phyloP scores from a whole-genome alignment of 2,797 vertebrate genomes.

The Mionectes olivaceus region DNA sequence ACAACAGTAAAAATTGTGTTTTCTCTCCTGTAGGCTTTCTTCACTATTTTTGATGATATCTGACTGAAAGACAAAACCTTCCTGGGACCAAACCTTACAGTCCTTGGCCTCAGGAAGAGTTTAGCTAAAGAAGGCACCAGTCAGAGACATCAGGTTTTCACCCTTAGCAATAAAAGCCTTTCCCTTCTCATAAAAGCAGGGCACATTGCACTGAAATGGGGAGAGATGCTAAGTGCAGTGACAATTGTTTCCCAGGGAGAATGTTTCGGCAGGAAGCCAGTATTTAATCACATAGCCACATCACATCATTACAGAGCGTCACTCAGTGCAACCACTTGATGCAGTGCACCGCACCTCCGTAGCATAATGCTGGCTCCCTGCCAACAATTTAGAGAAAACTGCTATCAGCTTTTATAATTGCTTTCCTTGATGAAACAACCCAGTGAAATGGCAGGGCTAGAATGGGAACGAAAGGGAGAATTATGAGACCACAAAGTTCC shows the following conservation, averaged over 20 bases:
- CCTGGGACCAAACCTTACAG: background rate
- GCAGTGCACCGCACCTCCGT: slow-evolving; percentile 30
- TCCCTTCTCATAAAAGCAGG: slow-evolving; percentile 24
- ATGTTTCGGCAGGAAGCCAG: slow-evolving; percentile 73
- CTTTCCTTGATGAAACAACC: slow-evolving; percentile 63
- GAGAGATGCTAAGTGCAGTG: slow-evolving; percentile 62
- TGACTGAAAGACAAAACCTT: background rate
- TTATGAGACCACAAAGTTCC: slow-evolving; percentile 17
- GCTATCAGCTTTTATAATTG: slow-evolving; percentile 69
- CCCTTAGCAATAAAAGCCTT: background rate
- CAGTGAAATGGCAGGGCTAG: background rate
- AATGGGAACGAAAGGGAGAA: background rate
- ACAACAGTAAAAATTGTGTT: background rate
- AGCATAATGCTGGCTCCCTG: slow-evolving; percentile 68
- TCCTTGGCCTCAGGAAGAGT: slow-evolving; percentile 3
- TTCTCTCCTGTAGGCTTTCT: background rate
- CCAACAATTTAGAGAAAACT: slow-evolving; percentile 64
- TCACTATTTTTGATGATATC: background rate
- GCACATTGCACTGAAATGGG: slow-evolving; percentile 5
- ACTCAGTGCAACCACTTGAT: slow-evolving; percentile 71
- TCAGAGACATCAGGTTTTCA: slow-evolving; percentile 16
- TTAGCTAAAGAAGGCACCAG: slow-evolving; percentile 18
- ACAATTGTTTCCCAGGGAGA: slow-evolving; percentile 68
- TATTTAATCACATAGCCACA: slow-evolving; percentile 70
- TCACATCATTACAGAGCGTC: slow-evolving; percentile 66